Conservation (phyloP, 2,888 invertebrate species). For the Campoletis raptor region DNA sequence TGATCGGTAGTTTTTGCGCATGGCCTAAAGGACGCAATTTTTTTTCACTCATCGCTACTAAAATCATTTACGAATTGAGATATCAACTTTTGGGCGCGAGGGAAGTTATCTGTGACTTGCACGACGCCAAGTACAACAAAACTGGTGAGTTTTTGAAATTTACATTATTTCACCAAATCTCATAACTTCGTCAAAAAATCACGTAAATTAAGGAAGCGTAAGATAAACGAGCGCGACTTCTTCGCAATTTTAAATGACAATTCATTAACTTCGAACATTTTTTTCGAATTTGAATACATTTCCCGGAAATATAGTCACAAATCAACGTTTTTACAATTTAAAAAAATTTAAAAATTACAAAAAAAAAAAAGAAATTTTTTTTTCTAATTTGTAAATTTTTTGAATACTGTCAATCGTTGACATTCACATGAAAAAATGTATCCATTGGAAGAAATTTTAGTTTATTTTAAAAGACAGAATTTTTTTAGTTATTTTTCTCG, state of each 20-base stretch:
- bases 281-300: neutral
- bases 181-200: neutral
- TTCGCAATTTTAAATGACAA: neutral
- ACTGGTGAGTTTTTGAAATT: slow-evolving; percentile 82
- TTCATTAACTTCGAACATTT: neutral
- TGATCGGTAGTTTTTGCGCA: slow-evolving; percentile 68
- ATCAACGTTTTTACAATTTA: neutral
- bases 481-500: neutral
- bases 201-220: neutral
- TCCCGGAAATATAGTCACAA: too few relatives aligned
- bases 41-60: slow-evolving; percentile 86
- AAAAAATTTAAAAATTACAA: neutral
- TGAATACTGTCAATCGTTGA: too few relatives aligned
- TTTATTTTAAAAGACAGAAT: neutral
- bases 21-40: slow-evolving; percentile 85
- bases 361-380: too few relatives aligned
- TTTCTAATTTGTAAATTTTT: too few relatives aligned
- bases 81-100: slow-evolving; percentile 88
- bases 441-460: neutral
- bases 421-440: neutral
- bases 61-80: slow-evolving; percentile 75
- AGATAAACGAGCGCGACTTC: neutral
- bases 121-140: slow-evolving; percentile 87
- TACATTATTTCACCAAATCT: neutral
- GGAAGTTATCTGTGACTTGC: slow-evolving; percentile 87